Base-by-base conservation (phyloP, 2,888 invertebrate genomes). In the Craniophora ligustri region DNA sequence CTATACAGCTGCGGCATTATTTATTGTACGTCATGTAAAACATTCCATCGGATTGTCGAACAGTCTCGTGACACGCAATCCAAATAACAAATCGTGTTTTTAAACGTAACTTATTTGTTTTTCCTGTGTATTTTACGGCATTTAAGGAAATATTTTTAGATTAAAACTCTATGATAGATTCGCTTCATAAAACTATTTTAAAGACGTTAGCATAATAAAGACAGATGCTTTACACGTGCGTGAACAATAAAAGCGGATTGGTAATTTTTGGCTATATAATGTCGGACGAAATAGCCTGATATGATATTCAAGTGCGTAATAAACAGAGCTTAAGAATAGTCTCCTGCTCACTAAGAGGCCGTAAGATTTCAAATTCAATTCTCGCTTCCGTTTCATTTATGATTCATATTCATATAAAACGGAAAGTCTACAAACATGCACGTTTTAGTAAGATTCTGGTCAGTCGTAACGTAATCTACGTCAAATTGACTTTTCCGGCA, bases 401-500 rank as follows among this genome's bases (percentile, higher is more conserved):
- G 84, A 84, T 87, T 87, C 80, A 85, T 86, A 85, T 81, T 65
- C n/a, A n/a, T n/a, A n/a, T n/a, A n/a, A 76, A 73, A 60, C 50
- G 69, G 68, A 74, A 83, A 65, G 73, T 83, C 78, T 78, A 83
- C 76, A 83, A 82, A 82, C 79, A 83, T 84, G 84, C 79, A 81
- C 78, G 79, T 85, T 87, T 82, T 84, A 83, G 86, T 86, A 81
- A 85, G 82, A 84, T 68, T 74, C 79, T 85, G 81, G 77, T 79
- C 82, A 84, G 82, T 79, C 81, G 82, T 78, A 73, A 81, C 86
- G 86, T 91, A 91, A 92, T 92, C 89, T 91, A 82, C 82, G 86
- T 86, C 87, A 90, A 91, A 91, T 91, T 91, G 89, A 91, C 91
- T 91, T 91, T 91, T 88, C 91, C 90, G 85, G 78, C 81, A 79